Base-by-base conservation (phyloP, 2,888 invertebrate genomes). In the Lithophane ornitopus region DNA sequence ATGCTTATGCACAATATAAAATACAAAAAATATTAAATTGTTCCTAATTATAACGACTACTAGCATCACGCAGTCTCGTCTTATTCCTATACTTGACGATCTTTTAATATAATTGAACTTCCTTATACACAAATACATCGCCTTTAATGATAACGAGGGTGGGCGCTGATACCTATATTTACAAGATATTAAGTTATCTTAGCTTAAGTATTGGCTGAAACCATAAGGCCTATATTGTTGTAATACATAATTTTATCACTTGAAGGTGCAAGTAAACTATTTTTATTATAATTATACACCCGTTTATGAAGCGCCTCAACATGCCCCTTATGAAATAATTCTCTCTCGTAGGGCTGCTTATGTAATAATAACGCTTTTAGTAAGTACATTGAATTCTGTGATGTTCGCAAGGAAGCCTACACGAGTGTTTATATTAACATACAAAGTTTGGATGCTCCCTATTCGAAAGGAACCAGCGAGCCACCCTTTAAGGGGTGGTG, bases 361-460 rank as follows among this genome's bases (percentile, higher is more conserved):
- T 91, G 90, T 92, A 92, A 93, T 93, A 92, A 93, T 93, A 93
- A 91, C 89, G 91, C 90, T 92, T 92, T 88, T 91, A 91, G 90
- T 92, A 93, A 91, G 90, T 92, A 93, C 93, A 93, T 93, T 93
- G 92, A 94, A 93, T 93, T 91, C 90, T 90, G 90, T 91, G 89
- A 91, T 93, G 92, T 94, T 94, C 91, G 88, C 91, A 90, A 89
- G 89, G 91, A 91, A 92, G 92, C 93, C 94, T 94, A 95, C 94
- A 95, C 87, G 93, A 94, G 94, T 95, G 94, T 94, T 95, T 95
- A 93, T 94, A 95, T 94, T 95, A 94, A 94, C 94, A 95, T 94
- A 94, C 94, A 92, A 94, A 95, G 93, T 95, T 94, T 92, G 91
- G 94, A 91, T 92, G 92, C 92, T 91, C 92, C 91, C 92, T 87